Evolutionary conservation across 2,888 invertebrate genomes (phyloP).

Genomic region (Pristionchus fissidentatus): DNA sequence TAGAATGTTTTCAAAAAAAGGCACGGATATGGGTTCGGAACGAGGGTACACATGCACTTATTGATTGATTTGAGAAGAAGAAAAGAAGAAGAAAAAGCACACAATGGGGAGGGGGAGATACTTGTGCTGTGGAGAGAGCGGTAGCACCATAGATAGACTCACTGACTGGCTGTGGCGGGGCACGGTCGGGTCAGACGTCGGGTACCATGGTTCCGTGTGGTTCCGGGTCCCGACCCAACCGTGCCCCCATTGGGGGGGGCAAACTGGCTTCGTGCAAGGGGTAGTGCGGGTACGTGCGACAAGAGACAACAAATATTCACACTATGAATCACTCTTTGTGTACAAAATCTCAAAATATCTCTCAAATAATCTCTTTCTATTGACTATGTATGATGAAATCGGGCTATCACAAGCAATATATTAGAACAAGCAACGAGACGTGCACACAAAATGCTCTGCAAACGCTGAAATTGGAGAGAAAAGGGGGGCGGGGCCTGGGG

Average conservation of each 20-base stretch:
- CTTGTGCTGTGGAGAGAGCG: slow-evolving; percentile 39
- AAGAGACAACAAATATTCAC: not conserved
- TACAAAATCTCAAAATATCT: slow-evolving; percentile 23
- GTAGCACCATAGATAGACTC: slow-evolving; percentile 13
- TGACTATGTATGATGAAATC: not conserved
- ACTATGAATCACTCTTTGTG: slow-evolving; percentile 24
- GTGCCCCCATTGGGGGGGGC: too few species aligned
- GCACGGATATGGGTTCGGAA: slow-evolving; percentile 27
- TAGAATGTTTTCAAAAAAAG: slow-evolving; percentile 11
- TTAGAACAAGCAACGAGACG: not conserved
- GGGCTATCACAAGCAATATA: slow-evolving; percentile 34
- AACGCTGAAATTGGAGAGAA: too few species aligned
- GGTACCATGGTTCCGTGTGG: not conserved
- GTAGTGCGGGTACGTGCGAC: slow-evolving; percentile 12
- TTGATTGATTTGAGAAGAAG: not conserved
- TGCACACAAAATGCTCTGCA: too few species aligned
- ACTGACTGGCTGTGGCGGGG: not conserved
- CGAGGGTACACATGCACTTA: slow-evolving; percentile 15
- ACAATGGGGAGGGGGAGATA: slow-evolving; percentile 2
- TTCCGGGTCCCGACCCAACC: not conserved
- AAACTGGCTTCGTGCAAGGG: too few species aligned
- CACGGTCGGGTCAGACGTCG: not conserved
- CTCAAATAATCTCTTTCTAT: slow-evolving; percentile 15
- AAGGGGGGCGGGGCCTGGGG: slow-evolving; percentile 15
- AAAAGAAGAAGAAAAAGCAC: not conserved